Evolutionary conservation across 37 sponge, comb jelly and placozoan species (phyloP).

Genomic region (Agelas oroides): DNA sequence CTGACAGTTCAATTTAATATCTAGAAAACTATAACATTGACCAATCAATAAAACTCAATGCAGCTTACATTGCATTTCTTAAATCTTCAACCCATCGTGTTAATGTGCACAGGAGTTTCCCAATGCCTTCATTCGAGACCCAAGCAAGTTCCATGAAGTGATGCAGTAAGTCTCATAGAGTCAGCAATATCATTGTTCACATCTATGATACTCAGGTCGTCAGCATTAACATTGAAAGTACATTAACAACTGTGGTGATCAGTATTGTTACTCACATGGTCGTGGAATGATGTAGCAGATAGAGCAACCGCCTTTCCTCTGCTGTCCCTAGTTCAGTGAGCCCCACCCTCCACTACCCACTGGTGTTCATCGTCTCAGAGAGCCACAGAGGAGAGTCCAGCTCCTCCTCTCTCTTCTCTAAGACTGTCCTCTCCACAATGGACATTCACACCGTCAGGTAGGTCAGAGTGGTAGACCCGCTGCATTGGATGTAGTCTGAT

Average conservation of each 20-base stretch:
- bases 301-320: too few relatives aligned
- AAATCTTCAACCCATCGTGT: too few relatives aligned
- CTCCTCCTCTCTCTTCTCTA: slow-evolving; percentile 44
- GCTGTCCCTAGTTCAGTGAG: slow-evolving; percentile 49
- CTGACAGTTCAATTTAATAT: too few relatives aligned
- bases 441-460: slow-evolving; percentile 64
- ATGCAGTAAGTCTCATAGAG: slow-evolving; percentile 76
- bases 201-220: too few relatives aligned
- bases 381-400: slow-evolving; percentile 21
- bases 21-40: too few relatives aligned
- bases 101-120: slow-evolving; percentile 91
- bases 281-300: too few relatives aligned
- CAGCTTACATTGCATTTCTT: too few relatives aligned
- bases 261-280: too few relatives aligned
- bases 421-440: slow-evolving; percentile 1
- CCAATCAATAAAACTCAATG: too few relatives aligned
- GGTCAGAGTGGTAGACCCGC: background rate
- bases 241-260: too few relatives aligned
- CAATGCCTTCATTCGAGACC: slow-evolving; percentile 80
- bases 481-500: background rate
- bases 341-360: slow-evolving; percentile 35
- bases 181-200: too few relatives aligned
- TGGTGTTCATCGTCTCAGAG: slow-evolving; percentile 77
- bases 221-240: too few relatives aligned
- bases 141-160: slow-evolving; percentile 65